Evolutionary conservation across 2,113 vertebrate genomes (phyloP).

Genomic region (Sakesphorus luctuosus): DNA sequence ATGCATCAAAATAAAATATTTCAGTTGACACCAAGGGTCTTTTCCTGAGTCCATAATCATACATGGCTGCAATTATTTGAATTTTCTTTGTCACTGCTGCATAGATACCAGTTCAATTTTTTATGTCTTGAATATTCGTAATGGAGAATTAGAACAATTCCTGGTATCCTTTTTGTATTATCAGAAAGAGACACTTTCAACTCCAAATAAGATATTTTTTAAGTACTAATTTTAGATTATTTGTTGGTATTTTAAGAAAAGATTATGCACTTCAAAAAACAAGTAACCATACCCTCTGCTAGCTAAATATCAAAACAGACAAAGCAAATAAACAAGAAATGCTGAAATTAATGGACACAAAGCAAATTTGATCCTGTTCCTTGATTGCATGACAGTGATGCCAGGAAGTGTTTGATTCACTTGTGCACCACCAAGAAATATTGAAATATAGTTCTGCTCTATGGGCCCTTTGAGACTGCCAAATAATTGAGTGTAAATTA

Average conservation of each 20-base stretch:
- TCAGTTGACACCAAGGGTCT: background rate
- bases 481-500: conserved; percentile 4
- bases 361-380: background rate
- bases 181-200: background rate
- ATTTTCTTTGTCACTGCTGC: background rate
- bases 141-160: background rate
- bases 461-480: background rate
- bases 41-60: background rate
- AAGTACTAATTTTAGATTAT: background rate
- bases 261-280: background rate
- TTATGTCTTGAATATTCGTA: background rate
- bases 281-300: background rate
- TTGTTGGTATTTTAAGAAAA: conserved; percentile 10
- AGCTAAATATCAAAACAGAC: background rate
- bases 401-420: background rate
- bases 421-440: background rate
- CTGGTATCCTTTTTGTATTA: background rate
- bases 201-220: background rate
- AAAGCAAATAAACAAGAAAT: background rate
- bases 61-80: background rate
- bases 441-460: background rate
- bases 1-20: background rate
- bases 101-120: background rate
- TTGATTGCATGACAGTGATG: background rate
- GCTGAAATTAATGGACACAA: background rate